Evolutionary conservation across 1,140 invertebrate species (phyloP).

Genomic region (Glossosoma conforme): DNA sequence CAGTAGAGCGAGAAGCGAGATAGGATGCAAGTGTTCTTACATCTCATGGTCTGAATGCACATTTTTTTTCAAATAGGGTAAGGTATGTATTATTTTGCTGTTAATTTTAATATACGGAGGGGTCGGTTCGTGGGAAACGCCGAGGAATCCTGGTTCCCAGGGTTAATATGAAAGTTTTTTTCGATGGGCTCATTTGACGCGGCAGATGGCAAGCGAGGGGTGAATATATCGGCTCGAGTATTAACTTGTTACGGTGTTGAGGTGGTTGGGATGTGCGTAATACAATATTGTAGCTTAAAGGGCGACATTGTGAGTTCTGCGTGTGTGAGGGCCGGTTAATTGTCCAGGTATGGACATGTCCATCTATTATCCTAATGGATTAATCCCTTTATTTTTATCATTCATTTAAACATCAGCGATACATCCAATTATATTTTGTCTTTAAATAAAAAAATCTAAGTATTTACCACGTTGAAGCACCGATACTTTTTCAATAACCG

Average conservation of each 20-base stretch:
- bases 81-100: slow-evolving; percentile 32
- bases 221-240: slow-evolving; percentile 6
- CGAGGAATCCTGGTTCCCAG: slow-evolving; percentile 28
- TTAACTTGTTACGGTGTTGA: slow-evolving; percentile 20
- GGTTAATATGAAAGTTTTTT: slow-evolving; percentile 29
- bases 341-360: neutral
- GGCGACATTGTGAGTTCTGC: no score
- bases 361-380: neutral
- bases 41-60: slow-evolving; percentile 27
- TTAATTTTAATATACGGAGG: slow-evolving; percentile 32
- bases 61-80: slow-evolving; percentile 26
- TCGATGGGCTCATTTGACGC: slow-evolving; percentile 18
- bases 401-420: no score
- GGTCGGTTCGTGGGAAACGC: slow-evolving; percentile 31
- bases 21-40: slow-evolving; percentile 20
- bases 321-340: neutral
- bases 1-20: slow-evolving; percentile 9
- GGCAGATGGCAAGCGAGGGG: slow-evolving; percentile 30
- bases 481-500: no score
- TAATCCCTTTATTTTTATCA: neutral
- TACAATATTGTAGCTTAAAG: slow-evolving; percentile 21
- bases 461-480: no score
- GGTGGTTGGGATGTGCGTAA: slow-evolving; percentile 10
- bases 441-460: no score
- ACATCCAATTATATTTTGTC: no score